Evolutionary conservation across 2,888 invertebrate species (phyloP), one percentile per base, ranked within the genome.

Genomic region (Ochropleura plecta): DNA sequence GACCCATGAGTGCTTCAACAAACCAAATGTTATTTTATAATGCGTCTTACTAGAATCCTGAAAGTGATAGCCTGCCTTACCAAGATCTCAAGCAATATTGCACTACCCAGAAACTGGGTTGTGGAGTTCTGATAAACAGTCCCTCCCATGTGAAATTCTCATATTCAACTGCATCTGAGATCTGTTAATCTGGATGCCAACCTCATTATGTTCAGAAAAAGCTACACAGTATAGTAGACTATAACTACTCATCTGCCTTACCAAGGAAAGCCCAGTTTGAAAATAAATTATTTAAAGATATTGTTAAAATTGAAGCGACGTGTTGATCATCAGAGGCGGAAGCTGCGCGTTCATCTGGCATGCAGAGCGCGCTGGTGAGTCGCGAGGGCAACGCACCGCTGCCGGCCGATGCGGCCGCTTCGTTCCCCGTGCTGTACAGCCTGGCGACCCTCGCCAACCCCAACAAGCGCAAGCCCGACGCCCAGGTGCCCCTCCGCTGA

Each of bases 361-460:
- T 99, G 74, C 96, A 97, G 64, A 96, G 97, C 16, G 97, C 97
- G 7, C 92, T 99, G 46, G 97, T 99, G 5, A 95, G 97, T 72
- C 97, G 99, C 81, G 98, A 98, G 81, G 99, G 98, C 70, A 99
- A 99, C 93, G 97, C 97, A 0, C 96, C 97, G 1, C 95, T 99
- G 0, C 97, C 97, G 14, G 97, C 97, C 20, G 97, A 97, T 8
- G 95, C 95, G 68, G 86, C 93, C 3, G 90, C 92, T 14, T 87
- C 94, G 44, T 98, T 97, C 92, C 93, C 96, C 16, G 96, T 97
- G 51, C 94, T 98, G 60, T 95, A 97, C 83, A 97, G 97, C 78
- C 97, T 98, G 90, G 94, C 97, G 53, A 97, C 98, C 83, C 93
- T 98, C 75, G 81, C 93, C 51, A 84, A 86, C 85, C 88, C 93